Evolutionary conservation across 2,113 vertebrate species (phyloP), one percentile per base, ranked within the genome.

Genomic region (Ginglymostoma cirratum): DNA sequence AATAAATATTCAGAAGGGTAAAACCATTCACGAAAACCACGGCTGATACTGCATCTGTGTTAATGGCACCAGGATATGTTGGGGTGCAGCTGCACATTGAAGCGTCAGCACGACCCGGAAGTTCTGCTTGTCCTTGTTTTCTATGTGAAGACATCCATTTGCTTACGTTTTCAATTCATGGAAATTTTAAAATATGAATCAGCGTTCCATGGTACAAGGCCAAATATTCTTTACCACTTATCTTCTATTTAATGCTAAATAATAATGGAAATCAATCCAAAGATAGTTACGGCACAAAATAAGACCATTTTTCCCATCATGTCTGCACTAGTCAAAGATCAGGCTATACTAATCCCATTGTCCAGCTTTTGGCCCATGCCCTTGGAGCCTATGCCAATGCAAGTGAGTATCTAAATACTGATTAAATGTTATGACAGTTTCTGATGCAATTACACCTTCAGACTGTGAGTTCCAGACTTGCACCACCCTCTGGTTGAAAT

Each of bases 71-170:
- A 19, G 38, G 14, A 72, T 61, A 45, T 5, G 94, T 52, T 2
- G 42, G 66, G 94, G 94, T 15, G 67, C 94, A 95, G 92, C 66
- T 94, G 92, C 66, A 45, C 66, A 24, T 42, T 67, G 65, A 70
- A 38, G 66, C 65, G 21, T 6, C 66, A 45, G 21, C 23, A 17
- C 2, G 67, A 72, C 94, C 94, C 94, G 94, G 94, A 95, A 95
- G 94, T 72, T 66, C 55, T 93, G 19, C 52, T 52, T 19, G 15
- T 42, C 38, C 45, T 48, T 48, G 70, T 69, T 69, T 48, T 93
- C 61, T 48, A 76, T 72, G 27, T 19, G 27, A 4, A 95, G 66
- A 27, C 42, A 1, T 95, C 67, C 94, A 52, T 72, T 72, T 72
- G 69, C 14, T 72, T 94, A 70, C 42, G 1, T 42, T 70, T 70